These are phyloP conservation scores for Acanthococcus lagerstroemiae DNA, from an alignment of 2,888 invertebrate genomes.

Conservation along the genomic window DNA sequence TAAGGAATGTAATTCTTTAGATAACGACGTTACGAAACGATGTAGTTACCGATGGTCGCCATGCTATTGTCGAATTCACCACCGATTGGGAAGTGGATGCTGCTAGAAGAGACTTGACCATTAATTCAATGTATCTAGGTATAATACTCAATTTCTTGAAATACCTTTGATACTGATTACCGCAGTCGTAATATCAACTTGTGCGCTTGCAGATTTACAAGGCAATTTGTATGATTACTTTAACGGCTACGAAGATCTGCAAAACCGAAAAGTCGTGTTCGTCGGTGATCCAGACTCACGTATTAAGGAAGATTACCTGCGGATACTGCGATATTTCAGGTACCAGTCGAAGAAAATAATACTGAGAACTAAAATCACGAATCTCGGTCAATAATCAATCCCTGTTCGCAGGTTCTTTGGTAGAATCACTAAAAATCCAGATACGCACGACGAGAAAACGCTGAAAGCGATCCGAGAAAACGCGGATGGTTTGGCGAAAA, in stretches of 20 bases:
- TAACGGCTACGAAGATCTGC: slow-evolving; percentile 82
- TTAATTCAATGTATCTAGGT: slow-evolving; percentile 95
- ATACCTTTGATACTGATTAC: background rate
- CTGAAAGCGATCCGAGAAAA: slow-evolving; percentile 68
- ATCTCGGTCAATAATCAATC: too few relatives aligned
- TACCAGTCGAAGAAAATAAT: background rate
- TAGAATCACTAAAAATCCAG: slow-evolving; percentile 59
- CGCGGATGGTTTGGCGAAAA: slow-evolving; percentile 59
- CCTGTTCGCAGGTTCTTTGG: slow-evolving; percentile 73
- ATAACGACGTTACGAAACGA: slow-evolving; percentile 88
- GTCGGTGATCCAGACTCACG: slow-evolving; percentile 79
- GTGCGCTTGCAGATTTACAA: slow-evolving; percentile 75
- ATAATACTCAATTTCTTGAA: too few relatives aligned
- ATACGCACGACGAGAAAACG: slow-evolving; percentile 64
- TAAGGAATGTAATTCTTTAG: too few relatives aligned
- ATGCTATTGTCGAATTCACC: slow-evolving; percentile 90
- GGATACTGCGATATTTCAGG: slow-evolving; percentile 80
- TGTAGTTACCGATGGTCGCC: slow-evolving; percentile 81
- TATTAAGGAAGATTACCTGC: slow-evolving; percentile 89
- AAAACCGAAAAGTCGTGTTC: slow-evolving; percentile 68
- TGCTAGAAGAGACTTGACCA: slow-evolving; percentile 87
- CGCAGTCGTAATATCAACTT: background rate
- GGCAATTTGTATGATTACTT: slow-evolving; percentile 94
- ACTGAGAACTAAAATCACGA: too few relatives aligned
- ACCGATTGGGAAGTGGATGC: slow-evolving; percentile 90